phyloP scores from a whole-genome alignment of 2,888 invertebrate species.

The Drosophila incognita region DNA sequence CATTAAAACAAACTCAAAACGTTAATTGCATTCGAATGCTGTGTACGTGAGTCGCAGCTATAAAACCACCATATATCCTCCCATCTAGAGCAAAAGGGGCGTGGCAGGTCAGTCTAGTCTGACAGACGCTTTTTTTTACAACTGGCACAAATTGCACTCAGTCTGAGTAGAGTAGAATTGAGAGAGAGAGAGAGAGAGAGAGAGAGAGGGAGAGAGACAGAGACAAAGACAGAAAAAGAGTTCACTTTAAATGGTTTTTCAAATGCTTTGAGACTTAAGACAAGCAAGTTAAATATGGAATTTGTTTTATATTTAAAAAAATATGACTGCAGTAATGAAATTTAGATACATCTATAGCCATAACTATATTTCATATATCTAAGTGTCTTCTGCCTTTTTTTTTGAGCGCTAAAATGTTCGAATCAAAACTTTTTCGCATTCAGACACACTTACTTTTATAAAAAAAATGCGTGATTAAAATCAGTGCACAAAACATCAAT shows the following conservation, averaged over 20 bases:
- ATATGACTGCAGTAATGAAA: neutral
- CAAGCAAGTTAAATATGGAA: neutral
- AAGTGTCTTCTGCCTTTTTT: neutral
- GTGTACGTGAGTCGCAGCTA: slow-evolving; percentile 54
- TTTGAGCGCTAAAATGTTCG: neutral
- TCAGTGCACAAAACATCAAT: neutral
- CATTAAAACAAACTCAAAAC: slow-evolving; percentile 68
- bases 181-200: neutral
- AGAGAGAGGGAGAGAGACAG: neutral
- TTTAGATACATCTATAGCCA: neutral
- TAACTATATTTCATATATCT: neutral
- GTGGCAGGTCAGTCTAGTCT: slow-evolving; percentile 40
- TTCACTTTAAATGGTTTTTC: neutral
- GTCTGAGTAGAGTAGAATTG: neutral
- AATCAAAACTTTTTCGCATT: neutral
- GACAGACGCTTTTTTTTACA: slow-evolving; percentile 17
- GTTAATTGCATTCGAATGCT: slow-evolving; percentile 65
- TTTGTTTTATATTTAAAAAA: neutral
- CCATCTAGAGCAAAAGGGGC: slow-evolving; percentile 30
- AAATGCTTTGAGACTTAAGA: neutral
- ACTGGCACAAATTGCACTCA: slow-evolving; percentile 34
- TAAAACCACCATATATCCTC: slow-evolving; percentile 25
- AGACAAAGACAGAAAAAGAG: neutral
- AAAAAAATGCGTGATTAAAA: slow-evolving; percentile 11
- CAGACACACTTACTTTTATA: neutral